phyloP scores from a whole-genome alignment of 2,113 vertebrate species.

The Seriola quinqueradiata region DNA sequence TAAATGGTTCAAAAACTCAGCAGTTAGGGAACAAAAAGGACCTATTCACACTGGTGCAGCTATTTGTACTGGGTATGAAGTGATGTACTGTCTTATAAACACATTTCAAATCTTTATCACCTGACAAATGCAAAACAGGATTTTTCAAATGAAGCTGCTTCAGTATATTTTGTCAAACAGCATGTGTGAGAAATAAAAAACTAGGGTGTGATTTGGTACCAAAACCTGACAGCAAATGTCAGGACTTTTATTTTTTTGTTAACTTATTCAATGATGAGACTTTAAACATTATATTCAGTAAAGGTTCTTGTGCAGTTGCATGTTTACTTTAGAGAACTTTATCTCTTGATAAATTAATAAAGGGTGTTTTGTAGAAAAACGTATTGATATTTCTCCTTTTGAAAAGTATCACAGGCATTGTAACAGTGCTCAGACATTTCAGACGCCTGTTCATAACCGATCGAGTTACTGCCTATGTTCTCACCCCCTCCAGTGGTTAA shows the following conservation, averaged over 20 bases:
- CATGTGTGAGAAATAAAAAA: not conserved
- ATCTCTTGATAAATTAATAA: not conserved
- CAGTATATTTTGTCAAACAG: not conserved
- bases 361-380: too few relatives aligned
- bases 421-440: not conserved
- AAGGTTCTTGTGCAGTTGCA: not conserved
- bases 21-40: not conserved
- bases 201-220: not conserved
- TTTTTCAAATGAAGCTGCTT: not conserved
- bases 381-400: not conserved
- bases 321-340: not conserved
- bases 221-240: not conserved
- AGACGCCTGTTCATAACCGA: not conserved
- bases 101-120: not conserved
- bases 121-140: not conserved
- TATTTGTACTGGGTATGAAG: not conserved
- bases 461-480: not conserved
- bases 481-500: not conserved
- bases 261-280: not conserved
- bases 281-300: not conserved
- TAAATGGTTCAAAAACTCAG: slow-evolving; percentile 41
- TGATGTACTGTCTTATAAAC: not conserved
- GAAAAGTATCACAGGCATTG: not conserved
- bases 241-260: too few relatives aligned
- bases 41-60: not conserved